These are phyloP conservation scores for Drusus annulatus DNA, from an alignment of 1,140 invertebrate species.

Conservation along the genomic window DNA sequence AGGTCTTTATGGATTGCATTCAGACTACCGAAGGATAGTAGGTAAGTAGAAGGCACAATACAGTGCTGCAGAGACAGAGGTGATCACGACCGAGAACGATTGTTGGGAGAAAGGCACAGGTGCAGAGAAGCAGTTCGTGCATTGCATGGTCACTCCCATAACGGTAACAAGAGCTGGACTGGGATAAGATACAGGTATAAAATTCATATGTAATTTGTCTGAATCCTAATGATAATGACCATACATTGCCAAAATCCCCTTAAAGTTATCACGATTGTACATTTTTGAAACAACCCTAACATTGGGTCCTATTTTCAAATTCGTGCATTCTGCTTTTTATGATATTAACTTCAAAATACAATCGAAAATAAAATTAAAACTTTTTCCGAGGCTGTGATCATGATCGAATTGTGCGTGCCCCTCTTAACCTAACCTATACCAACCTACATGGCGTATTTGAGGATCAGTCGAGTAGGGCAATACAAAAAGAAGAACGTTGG, in stretches of 20 bases:
- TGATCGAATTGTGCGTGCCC: not conserved
- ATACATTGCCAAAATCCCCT: not conserved
- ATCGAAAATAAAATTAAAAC: not conserved
- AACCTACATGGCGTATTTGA: too few relatives aligned
- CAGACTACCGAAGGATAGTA: not conserved
- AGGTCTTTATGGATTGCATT: not conserved
- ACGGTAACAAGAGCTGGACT: not conserved
- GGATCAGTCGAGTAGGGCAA: too few relatives aligned
- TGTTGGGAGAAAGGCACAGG: conserved; percentile 27
- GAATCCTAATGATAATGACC: too few relatives aligned
- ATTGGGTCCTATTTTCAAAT: not conserved
- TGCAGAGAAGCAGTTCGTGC: conserved; percentile 28
- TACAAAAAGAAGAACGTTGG: too few relatives aligned
- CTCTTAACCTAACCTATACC: not conserved
- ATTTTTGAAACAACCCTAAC: not conserved
- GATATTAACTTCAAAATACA: not conserved
- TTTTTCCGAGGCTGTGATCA: not conserved
- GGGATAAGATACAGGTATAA: not conserved
- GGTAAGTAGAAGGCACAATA: not conserved
- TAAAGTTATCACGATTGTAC: not conserved
- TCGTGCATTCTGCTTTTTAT: not conserved
- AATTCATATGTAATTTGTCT: too few relatives aligned
- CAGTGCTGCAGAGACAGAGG: not conserved
- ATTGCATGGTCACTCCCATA: conserved; percentile 19
- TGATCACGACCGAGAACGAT: conserved; percentile 11